Conservation (phyloP, 2,113 vertebrate species). For the Vireo altiloquus region DNA sequence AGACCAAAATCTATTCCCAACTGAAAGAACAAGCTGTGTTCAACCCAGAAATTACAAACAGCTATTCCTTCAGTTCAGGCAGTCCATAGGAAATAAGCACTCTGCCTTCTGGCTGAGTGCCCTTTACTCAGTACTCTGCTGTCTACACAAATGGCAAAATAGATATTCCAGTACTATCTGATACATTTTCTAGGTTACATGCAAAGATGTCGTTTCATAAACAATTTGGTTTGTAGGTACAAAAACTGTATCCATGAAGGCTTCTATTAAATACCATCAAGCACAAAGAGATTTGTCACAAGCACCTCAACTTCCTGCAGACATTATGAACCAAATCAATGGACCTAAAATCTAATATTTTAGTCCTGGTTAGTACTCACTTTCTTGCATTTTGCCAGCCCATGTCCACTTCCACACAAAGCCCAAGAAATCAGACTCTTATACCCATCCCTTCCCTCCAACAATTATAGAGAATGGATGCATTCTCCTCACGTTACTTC, state of each 20-base stretch:
- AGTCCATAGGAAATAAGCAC: background rate
- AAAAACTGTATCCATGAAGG: background rate
- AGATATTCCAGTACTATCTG: background rate
- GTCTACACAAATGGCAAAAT: background rate
- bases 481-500: background rate
- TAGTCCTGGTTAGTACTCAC: background rate
- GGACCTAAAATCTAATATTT: background rate
- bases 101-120: background rate
- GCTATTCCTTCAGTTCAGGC: background rate
- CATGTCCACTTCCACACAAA: background rate
- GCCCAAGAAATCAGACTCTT: background rate
- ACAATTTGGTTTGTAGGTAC: background rate
- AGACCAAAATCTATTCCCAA: background rate
- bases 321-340: background rate
- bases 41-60: background rate
- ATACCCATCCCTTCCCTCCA: background rate
- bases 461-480: background rate
- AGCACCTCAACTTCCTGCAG: background rate
- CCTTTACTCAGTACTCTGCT: background rate
- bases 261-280: background rate
- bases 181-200: background rate
- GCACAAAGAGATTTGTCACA: background rate
- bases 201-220: background rate
- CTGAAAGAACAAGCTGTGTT: background rate
- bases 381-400: background rate